A percentile compares a stretch with the other conserved stretches of the same genome.
These are phyloP conservation scores for Caradrina clavipalpis DNA, from an alignment of 2,888 invertebrate species.

Conservation along the genomic window DNA sequence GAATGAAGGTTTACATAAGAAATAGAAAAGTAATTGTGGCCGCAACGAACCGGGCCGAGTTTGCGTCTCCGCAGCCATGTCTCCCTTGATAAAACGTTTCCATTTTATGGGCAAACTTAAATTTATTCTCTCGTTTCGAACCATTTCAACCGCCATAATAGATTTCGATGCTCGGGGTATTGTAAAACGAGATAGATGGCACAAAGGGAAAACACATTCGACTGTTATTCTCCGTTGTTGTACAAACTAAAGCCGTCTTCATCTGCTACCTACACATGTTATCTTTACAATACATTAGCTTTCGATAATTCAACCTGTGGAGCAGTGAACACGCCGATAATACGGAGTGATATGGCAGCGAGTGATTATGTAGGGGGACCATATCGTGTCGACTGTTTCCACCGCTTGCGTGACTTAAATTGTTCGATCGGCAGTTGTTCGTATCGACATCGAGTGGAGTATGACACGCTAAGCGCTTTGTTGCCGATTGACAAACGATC, in stretches of 20 bases:
- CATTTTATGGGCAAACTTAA: slow-evolving; percentile 72
- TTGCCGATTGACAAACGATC: slow-evolving; percentile 80
- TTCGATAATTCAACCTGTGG: slow-evolving; percentile 76
- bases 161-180: slow-evolving; percentile 60
- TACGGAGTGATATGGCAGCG: slow-evolving; percentile 64
- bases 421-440: slow-evolving; percentile 76
- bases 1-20: slow-evolving; percentile 71
- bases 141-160: slow-evolving; percentile 65
- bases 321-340: slow-evolving; percentile 66
- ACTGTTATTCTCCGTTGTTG: slow-evolving; percentile 54
- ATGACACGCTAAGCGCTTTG: slow-evolving; percentile 83
- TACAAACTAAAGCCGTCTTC: slow-evolving; percentile 55
- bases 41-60: slow-evolving; percentile 60
- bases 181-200: slow-evolving; percentile 60
- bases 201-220: slow-evolving; percentile 58
- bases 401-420: slow-evolving; percentile 80
- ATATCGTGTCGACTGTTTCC: slow-evolving; percentile 67
- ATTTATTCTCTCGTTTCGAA: slow-evolving; percentile 65
- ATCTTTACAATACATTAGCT: slow-evolving; percentile 75
- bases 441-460: slow-evolving; percentile 82
- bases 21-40: slow-evolving; percentile 74
- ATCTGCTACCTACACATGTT: slow-evolving; percentile 57
- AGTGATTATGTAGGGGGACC: slow-evolving; percentile 69
- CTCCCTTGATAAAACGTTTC: slow-evolving; percentile 70
- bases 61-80: slow-evolving; percentile 65